phyloP scores from a whole-genome alignment of 2,888 invertebrate genomes.

The Drepanosiphum platanoidis region DNA sequence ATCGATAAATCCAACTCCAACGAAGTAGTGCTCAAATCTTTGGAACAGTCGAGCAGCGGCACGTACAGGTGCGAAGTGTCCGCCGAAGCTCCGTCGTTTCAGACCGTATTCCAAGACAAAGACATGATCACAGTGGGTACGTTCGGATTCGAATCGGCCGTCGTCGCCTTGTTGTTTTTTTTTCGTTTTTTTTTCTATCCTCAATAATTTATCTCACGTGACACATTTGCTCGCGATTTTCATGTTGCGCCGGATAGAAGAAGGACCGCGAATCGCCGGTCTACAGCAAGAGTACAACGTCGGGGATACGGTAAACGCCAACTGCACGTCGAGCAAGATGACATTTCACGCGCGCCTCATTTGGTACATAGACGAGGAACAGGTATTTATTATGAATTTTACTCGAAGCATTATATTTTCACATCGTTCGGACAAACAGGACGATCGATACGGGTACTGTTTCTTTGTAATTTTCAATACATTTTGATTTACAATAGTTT shows the following conservation, averaged over 20 bases:
- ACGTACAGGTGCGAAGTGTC: slow-evolving; percentile 82
- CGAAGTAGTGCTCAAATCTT: slow-evolving; percentile 75
- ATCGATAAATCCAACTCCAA: slow-evolving; percentile 75
- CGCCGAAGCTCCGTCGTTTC: slow-evolving; percentile 81
- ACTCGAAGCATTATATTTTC: no score
- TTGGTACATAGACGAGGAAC: slow-evolving; percentile 50
- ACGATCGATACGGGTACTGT: no score
- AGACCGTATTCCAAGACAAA: slow-evolving; percentile 76
- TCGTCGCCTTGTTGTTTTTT: no score
- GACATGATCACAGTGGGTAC: slow-evolving; percentile 81
- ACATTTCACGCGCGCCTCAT: slow-evolving; percentile 7
- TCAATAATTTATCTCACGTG: no score
- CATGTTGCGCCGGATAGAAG: neutral
- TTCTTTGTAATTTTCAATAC: no score
- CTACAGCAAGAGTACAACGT: slow-evolving; percentile 29
- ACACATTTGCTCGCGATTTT: neutral
- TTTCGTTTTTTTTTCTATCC: no score
- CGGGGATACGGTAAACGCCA: slow-evolving; percentile 39
- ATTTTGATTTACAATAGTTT: no score
- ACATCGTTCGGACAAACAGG: neutral
- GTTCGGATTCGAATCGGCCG: slow-evolving; percentile 65
- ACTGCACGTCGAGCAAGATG: slow-evolving; percentile 34
- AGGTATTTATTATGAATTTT: no score
- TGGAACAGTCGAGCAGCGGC: slow-evolving; percentile 77
- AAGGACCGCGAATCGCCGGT: slow-evolving; percentile 27